phyloP scores from a whole-genome alignment of 2,888 invertebrate species.

The Aradus depressus region DNA sequence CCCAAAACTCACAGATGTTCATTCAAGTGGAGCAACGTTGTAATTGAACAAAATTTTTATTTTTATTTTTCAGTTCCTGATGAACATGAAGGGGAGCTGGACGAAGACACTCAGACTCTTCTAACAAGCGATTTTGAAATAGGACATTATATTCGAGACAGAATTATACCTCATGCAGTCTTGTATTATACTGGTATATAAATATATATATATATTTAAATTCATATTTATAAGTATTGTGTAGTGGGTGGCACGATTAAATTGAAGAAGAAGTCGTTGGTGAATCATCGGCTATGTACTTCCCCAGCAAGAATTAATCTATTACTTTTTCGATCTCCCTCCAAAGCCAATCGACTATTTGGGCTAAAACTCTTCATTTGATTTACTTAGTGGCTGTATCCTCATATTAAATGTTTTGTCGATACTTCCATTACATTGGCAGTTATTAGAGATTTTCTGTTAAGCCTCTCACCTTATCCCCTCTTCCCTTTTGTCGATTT shows the following conservation, averaged over 20 bases:
- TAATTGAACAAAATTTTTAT: neutral
- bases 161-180: slow-evolving; percentile 93
- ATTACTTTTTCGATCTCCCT: neutral
- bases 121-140: slow-evolving; percentile 95
- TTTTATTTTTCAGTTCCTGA: slow-evolving; percentile 52
- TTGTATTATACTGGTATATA: slow-evolving; percentile 90
- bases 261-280: too few species aligned
- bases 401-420: too few species aligned
- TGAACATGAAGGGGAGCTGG: slow-evolving; percentile 61
- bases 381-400: neutral
- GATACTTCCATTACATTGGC: too few species aligned
- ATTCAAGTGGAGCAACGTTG: neutral
- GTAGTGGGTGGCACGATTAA: neutral
- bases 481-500: too few species aligned
- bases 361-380: neutral
- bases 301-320: too few species aligned
- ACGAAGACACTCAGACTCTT: slow-evolving; percentile 77
- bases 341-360: neutral
- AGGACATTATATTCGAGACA: slow-evolving; percentile 93
- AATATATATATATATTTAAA: slow-evolving; percentile 4
- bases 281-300: too few species aligned
- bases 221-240: slow-evolving; percentile 1
- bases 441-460: too few species aligned
- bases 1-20: neutral
- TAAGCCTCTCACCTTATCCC: too few species aligned